phyloP scores from a whole-genome alignment of 2,797 vertebrate genomes.

The Ciconia nigra region DNA sequence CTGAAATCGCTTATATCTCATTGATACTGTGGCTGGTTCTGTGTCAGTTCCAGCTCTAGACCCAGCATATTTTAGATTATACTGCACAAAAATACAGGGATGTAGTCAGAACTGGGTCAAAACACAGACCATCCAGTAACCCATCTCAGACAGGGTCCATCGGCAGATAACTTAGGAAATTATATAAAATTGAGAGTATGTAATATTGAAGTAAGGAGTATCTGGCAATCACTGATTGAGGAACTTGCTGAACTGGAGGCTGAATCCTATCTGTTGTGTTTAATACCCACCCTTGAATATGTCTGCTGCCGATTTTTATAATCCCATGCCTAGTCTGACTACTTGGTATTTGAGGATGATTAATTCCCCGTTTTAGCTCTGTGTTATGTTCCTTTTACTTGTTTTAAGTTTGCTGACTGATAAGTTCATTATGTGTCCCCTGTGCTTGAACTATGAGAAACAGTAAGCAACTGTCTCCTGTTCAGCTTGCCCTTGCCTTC shows the following conservation, averaged over 20 bases:
- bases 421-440: background rate
- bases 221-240: background rate
- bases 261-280: background rate
- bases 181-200: background rate
- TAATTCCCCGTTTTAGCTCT: fast-evolving
- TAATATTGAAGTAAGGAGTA: background rate
- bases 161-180: background rate
- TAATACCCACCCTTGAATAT: background rate
- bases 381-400: background rate
- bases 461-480: background rate
- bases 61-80: background rate
- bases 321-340: background rate
- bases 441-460: background rate
- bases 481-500: background rate
- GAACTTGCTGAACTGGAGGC: background rate
- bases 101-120: background rate
- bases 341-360: background rate
- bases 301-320: background rate
- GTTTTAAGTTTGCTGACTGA: background rate
- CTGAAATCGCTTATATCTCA: fast-evolving
- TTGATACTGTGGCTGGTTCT: background rate
- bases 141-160: background rate
- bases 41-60: background rate
- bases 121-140: background rate
- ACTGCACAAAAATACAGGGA: background rate